Conservation (phyloP, 2,113 vertebrate species). For the Phocoena phocoena region DNA sequence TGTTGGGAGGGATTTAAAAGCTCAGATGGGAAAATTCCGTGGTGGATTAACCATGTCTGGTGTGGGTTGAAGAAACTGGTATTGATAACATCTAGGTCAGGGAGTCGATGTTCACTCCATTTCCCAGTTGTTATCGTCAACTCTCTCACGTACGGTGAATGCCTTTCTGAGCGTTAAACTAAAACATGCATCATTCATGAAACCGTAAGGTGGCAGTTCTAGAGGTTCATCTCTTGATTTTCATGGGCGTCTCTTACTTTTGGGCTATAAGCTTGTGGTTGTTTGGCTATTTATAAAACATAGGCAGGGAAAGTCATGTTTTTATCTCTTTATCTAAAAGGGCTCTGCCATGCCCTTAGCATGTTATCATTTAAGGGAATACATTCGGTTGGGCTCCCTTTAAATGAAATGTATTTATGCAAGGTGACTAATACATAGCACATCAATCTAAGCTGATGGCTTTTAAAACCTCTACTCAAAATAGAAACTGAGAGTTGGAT, state of each 20-base stretch:
- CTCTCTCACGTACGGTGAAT: background rate
- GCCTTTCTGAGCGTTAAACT: background rate
- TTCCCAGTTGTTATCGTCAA: background rate
- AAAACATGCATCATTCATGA: background rate
- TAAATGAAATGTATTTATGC: constrained; percentile 55
- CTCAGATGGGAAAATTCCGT: background rate
- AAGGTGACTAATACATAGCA: constrained; percentile 63
- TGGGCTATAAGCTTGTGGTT: background rate
- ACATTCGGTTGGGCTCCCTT: constrained; percentile 10
- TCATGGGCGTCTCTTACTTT: background rate
- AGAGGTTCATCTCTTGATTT: background rate
- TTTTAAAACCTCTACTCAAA: constrained; percentile 62
- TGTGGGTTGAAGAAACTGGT: background rate
- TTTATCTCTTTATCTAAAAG: constrained; percentile 10
- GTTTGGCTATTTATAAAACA: constrained; percentile 3
- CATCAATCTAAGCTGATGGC: constrained; percentile 60
- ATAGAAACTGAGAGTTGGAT: constrained; percentile 59
- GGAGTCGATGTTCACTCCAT: background rate
- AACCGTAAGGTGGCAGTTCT: background rate
- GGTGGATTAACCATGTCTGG: background rate
- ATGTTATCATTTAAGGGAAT: constrained; percentile 25
- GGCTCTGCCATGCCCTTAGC: background rate
- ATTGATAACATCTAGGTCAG: background rate
- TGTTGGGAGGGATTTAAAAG: background rate
- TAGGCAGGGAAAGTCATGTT: background rate